phyloP scores from a whole-genome alignment of 2,888 invertebrate genomes.

The Rhimphoctona megacephalus region DNA sequence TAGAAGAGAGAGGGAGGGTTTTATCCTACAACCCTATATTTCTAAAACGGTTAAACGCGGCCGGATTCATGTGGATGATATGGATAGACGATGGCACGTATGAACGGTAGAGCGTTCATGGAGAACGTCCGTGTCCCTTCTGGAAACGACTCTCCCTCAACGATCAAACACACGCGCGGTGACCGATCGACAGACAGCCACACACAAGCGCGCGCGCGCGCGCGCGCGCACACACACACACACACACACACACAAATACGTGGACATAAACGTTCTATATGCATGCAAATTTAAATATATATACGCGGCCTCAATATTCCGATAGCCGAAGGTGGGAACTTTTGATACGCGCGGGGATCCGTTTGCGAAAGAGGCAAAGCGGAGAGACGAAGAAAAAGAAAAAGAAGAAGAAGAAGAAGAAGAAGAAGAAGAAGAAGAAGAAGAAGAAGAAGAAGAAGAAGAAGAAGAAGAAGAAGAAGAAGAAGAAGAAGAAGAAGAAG shows the following conservation, averaged over 20 bases:
- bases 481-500: conserved; percentile 7
- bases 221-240: background rate
- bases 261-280: background rate
- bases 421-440: background rate
- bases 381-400: background rate
- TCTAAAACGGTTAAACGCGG: conserved; percentile 2
- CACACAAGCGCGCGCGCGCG: background rate
- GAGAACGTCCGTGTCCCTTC: conserved; percentile 8
- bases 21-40: background rate
- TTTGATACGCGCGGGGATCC: background rate
- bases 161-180: conserved; percentile 1
- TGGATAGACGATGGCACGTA: conserved; percentile 17
- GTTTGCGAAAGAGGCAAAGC: background rate
- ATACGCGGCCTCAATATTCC: conserved; percentile 10
- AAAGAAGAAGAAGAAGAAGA: conserved; percentile 3
- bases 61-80: conserved; percentile 18
- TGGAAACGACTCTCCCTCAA: conserved; percentile 7
- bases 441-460: conserved; percentile 4
- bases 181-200: background rate
- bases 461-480: background rate
- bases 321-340: conserved; percentile 16
- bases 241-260: background rate
- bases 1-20: background rate
- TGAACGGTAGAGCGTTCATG: conserved; percentile 11
- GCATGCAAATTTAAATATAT: conserved; percentile 1